Evolutionary conservation across 2,797 vertebrate species (phyloP), one percentile per base, ranked within the genome.

Genomic region (Sebastes melanostomus): DNA sequence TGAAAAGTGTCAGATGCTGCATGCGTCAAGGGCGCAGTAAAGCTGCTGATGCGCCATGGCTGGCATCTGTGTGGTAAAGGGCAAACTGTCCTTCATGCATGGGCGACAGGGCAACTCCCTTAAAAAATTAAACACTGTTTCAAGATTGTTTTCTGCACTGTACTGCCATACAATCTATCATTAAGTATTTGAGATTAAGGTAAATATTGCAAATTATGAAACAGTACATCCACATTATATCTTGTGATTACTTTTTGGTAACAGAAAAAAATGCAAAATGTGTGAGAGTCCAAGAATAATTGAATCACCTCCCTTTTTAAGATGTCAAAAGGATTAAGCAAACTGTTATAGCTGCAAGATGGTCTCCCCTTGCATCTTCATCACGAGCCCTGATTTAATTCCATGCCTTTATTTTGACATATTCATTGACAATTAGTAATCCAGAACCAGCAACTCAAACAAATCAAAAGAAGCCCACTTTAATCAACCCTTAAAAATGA

Each of bases 21-120:
- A 29, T 87, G 89, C 81, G 78, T 91, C 88, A 92, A 91, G 88
- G 91, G 79, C 85, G 66, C 75, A 87, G 80, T 24, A 29, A 55
- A 58, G 38, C 38, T 24, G 62, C 67, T 29, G 61, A 29, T 65
- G 71, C 71, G 22, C 42, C 72, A 58, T 54, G 68, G 22, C 74
- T 54, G 68, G 22, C 74, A 68, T 77, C 46, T 27, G 1, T 36
- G 12, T 56, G 50, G 5, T 42, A 1, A 56, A 72, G 25, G 29
- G 24, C 56, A 63, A 32, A 25, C 1, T 70, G 78, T 34, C 68
- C 58, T 70, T 29, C 34, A 46, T 18, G 42, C 38, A 67, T 46
- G 27, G 29, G 10, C 25, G 25, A 4, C 22, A 63, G 67, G 78
- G 55, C 66, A 73, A 61, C 84, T 81, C 80, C 72, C 56, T 34